Evolutionary conservation across 1,140 invertebrate species (phyloP).

Genomic region (Theocolax elegans): DNA sequence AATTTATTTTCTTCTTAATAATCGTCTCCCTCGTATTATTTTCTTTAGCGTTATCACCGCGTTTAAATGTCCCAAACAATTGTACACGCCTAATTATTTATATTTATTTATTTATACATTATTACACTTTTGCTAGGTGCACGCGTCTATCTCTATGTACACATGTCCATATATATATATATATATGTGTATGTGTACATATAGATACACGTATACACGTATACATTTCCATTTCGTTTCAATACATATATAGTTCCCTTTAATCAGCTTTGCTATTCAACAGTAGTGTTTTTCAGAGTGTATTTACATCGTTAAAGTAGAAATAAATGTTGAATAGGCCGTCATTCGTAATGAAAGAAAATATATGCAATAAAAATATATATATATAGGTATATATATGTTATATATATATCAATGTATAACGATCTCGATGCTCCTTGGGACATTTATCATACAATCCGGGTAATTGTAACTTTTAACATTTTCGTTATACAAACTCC

Average conservation of each 20-base stretch:
- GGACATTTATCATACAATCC: neutral
- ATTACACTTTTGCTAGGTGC: no score
- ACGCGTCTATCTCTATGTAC: no score
- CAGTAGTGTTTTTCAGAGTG: neutral
- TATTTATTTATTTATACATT: no score
- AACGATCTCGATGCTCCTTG: neutral
- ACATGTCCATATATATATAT: no score
- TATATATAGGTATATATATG: no score
- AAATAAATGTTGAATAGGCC: constrained; percentile 21
- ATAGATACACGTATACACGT: neutral
- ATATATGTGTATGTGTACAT: neutral
- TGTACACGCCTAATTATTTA: neutral
- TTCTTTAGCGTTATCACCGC: neutral
- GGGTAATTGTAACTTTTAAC: neutral
- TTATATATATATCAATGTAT: no score
- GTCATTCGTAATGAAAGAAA: neutral
- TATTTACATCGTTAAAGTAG: constrained; percentile 11
- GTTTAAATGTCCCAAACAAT: constrained; percentile 9
- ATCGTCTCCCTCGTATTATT: no score
- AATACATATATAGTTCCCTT: neutral
- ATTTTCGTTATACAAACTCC: neutral
- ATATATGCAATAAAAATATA: no score
- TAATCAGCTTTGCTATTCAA: neutral
- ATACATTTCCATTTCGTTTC: neutral
- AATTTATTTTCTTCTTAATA: no score